These are phyloP conservation scores for Cochlearius cochlearius DNA, from an alignment of 2,113 vertebrate species.

Conservation along the genomic window DNA sequence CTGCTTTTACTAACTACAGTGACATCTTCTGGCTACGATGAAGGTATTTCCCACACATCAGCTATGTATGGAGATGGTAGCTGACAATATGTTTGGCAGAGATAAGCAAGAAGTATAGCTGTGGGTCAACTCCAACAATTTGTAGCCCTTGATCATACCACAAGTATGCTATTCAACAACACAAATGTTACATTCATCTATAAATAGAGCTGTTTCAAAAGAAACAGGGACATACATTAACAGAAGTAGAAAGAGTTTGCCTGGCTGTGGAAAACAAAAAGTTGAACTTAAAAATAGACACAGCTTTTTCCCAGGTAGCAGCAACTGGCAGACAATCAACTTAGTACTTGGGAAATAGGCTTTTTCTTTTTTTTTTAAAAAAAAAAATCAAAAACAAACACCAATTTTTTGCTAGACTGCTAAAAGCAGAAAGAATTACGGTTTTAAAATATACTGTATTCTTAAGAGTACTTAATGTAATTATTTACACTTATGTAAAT, in stretches of 20 bases:
- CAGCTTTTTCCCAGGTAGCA: not conserved
- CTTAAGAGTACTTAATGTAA: not conserved
- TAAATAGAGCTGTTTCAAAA: not conserved
- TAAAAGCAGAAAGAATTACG: not conserved
- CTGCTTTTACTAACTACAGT: slow-evolving; percentile 17
- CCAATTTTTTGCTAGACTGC: not conserved
- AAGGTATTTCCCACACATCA: not conserved
- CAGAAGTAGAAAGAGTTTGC: not conserved
- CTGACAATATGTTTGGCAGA: not conserved
- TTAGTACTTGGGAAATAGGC: not conserved
- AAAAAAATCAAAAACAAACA: not conserved
- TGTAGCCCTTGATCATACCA: not conserved
- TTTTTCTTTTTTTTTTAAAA: not conserved
- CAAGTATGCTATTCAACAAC: not conserved
- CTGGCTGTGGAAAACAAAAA: not conserved
- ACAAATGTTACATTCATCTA: not conserved
- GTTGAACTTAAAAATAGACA: not conserved
- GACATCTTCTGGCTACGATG: slow-evolving; percentile 19
- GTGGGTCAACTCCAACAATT: not conserved
- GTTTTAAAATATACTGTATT: not conserved
- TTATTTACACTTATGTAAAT: not conserved
- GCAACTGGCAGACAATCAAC: not conserved
- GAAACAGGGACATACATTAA: not conserved
- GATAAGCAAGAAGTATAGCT: not conserved
- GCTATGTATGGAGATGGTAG: not conserved